Evolutionary conservation across 2,113 vertebrate species (phyloP), one percentile per base, ranked within the genome.

Genomic region (Pluvialis apricaria): DNA sequence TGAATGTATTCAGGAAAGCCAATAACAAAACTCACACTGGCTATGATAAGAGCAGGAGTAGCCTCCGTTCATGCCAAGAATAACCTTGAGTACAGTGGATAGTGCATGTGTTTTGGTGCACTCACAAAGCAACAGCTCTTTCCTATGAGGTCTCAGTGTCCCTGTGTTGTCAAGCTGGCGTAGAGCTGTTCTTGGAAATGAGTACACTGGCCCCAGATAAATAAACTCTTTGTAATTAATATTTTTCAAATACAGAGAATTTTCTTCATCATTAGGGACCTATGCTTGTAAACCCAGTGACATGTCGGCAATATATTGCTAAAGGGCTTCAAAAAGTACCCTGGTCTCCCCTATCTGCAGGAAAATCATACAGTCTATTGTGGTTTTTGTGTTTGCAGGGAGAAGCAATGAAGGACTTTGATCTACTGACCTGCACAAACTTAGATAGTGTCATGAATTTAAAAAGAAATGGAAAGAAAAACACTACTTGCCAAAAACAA

Each of bases 71-170:
- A 57, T 36, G 89, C 95, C 96, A 97, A 95, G 78, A 95, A 96
- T 93, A 95, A 94, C 58, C 60, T 92, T 0, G 0, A 95, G 54
- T 80, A 31, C 58, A 40, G 82, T 54, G 45, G 70, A 85, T 82
- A 75, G 57, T 60, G 9, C 36, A 45, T 95, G 52, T 96, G 80
- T 96, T 97, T 93, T 95, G 88, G 32, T 97, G 75, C 54, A 38
- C 76, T 94, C 71, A 73, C 88, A 95, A 96, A 90, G 86, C 80
- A 96, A 80, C 71, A 22, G 45, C 69, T 95, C 93, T 96, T 97
- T 95, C 92, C 88, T 94, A 93, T 11, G 34, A 95, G 85, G 38
- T 95, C 92, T 92, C 93, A 70, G 57, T 97, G 95, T 96, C 85
- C 40, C 66, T 89, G 24, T 83, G 51, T 90, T 96, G 73, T 95